Evolutionary conservation across 2,888 invertebrate species (phyloP).

Genomic region (Xylocampa areola): DNA sequence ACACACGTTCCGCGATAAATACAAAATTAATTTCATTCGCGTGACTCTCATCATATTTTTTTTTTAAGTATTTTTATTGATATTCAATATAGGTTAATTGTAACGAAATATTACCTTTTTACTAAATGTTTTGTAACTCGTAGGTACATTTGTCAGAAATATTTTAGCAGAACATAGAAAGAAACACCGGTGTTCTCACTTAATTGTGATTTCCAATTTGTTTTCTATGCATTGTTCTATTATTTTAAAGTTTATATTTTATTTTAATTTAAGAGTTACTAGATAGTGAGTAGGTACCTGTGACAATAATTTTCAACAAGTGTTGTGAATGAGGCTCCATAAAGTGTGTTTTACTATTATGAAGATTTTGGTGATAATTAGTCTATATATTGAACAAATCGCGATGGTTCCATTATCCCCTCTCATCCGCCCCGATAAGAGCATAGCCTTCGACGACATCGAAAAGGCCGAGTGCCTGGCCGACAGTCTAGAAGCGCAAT

Average conservation of each 20-base stretch:
- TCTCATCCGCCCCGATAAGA: no score
- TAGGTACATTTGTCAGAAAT: constrained; percentile 3
- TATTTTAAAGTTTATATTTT: not conserved
- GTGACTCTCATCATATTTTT: constrained; percentile 22
- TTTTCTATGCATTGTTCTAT: constrained; percentile 4
- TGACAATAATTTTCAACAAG: constrained; percentile 1
- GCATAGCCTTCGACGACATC: no score
- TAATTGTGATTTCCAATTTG: not conserved
- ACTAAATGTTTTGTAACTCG: not conserved
- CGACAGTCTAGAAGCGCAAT: no score
- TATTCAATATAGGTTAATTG: constrained; percentile 6
- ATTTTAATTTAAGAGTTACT: constrained; percentile 13
- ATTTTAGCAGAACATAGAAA: constrained; percentile 1
- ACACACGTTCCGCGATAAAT: constrained; percentile 41
- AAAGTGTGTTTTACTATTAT: constrained; percentile 24
- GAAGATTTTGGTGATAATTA: constrained; percentile 37
- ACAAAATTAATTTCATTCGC: constrained; percentile 18
- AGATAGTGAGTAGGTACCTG: constrained; percentile 2
- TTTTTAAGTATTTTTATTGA: constrained; percentile 2
- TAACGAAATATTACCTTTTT: no score
- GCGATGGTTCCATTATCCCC: no score
- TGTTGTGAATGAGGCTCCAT: constrained; percentile 36
- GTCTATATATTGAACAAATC: constrained; percentile 28
- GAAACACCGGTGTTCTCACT: constrained; percentile 1
- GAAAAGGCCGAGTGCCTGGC: no score